Conservation (phyloP, 1,140 invertebrate species). For the Drosophila pallidifrons region DNA sequence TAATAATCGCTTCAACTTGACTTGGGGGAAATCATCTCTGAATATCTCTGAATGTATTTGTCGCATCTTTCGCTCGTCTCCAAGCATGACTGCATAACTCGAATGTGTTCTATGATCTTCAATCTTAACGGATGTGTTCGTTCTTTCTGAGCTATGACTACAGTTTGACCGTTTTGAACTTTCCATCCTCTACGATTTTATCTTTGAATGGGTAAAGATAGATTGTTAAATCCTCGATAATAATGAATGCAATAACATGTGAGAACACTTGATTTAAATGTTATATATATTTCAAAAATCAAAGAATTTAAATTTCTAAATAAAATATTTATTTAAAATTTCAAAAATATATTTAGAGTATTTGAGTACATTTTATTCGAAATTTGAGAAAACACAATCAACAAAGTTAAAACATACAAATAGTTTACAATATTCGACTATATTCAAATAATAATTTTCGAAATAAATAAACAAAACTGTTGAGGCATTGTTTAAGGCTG, state of each 20-base stretch:
- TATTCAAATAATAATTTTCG: too few relatives aligned
- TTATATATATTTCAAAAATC: too few relatives aligned
- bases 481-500: too few relatives aligned
- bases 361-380: too few relatives aligned
- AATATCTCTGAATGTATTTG: constrained; percentile 25
- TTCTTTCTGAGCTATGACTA: neutral
- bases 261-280: neutral
- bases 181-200: neutral
- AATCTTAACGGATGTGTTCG: neutral
- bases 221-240: neutral
- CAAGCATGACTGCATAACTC: constrained; percentile 27
- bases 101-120: constrained; percentile 13
- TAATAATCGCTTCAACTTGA: constrained; percentile 17
- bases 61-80: constrained; percentile 24
- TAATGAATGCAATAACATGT: neutral
- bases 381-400: too few relatives aligned
- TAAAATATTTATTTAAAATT: neutral
- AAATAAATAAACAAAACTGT: too few relatives aligned
- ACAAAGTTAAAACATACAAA: too few relatives aligned
- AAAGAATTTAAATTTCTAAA: too few relatives aligned
- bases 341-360: too few relatives aligned
- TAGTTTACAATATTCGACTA: too few relatives aligned
- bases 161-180: neutral
- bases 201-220: neutral
- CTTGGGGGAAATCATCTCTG: constrained; percentile 28